phyloP scores from a whole-genome alignment of 2,113 vertebrate species.

The Paraplagusia blochii region DNA sequence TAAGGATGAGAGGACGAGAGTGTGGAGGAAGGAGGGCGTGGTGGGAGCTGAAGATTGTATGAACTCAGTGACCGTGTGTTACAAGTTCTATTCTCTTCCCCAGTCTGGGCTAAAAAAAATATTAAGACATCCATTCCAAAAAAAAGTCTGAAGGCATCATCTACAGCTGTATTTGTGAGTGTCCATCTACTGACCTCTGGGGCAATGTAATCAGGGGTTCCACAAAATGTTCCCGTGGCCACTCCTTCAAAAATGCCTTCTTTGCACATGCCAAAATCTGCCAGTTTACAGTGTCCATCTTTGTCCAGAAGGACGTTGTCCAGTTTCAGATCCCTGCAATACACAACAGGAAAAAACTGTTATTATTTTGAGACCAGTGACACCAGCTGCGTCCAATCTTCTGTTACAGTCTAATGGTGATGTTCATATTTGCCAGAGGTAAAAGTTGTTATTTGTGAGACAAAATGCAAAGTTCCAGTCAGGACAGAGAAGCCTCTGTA shows the following conservation, averaged over 20 bases:
- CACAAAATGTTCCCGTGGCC: conserved; percentile 92
- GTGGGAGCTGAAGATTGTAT: background rate
- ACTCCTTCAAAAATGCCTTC: conserved; percentile 87
- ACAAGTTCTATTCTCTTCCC: conserved; percentile 6
- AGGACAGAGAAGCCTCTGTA: conserved; percentile 15
- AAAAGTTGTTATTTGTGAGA: conserved; percentile 19
- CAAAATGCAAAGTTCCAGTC: conserved; percentile 10
- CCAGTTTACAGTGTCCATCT: conserved; percentile 97
- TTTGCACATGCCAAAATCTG: conserved; percentile 99
- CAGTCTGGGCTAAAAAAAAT: background rate
- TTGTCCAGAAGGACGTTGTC: conserved; percentile 94
- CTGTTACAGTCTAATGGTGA: background rate
- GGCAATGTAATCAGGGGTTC: conserved; percentile 96
- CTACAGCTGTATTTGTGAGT: too few relatives aligned
- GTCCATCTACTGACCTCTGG: conserved; percentile 83
- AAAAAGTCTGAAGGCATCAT: too few relatives aligned
- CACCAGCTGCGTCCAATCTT: conserved; percentile 1
- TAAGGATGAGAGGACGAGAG: conserved; percentile 1
- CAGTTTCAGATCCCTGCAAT: conserved; percentile 91
- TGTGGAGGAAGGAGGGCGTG: conserved; percentile 27
- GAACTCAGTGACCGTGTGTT: conserved; percentile 30
- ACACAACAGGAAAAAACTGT: conserved; percentile 6
- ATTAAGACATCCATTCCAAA: too few relatives aligned
- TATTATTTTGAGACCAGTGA: conserved; percentile 1
- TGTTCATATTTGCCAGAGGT: conserved; percentile 7